Percentiles rank a stretch among this genome's conserved stretches.
These are phyloP conservation scores for Lanius collurio DNA, from an alignment of 2,113 vertebrate species.

Conservation along the genomic window DNA sequence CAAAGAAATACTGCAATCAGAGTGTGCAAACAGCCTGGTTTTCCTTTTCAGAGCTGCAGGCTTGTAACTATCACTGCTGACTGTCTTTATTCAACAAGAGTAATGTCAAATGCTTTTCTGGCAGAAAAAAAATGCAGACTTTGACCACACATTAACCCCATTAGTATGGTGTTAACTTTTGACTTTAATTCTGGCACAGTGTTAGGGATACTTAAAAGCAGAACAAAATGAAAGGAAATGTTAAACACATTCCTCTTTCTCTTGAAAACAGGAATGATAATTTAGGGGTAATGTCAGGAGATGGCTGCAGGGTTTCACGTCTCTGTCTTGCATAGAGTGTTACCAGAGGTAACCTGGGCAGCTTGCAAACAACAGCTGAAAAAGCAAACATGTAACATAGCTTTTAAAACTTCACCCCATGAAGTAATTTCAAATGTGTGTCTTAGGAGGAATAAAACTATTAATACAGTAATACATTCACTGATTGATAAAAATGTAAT, in stretches of 20 bases:
- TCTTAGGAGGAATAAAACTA: slow-evolving; percentile 23
- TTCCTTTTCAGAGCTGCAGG: not conserved
- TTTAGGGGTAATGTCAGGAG: not conserved
- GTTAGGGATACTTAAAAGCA: slow-evolving; percentile 49
- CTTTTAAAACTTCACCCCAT: slow-evolving; percentile 44
- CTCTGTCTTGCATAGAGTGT: not conserved
- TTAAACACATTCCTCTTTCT: slow-evolving; percentile 8
- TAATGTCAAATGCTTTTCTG: slow-evolving; percentile 42
- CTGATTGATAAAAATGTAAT: slow-evolving; percentile 47
- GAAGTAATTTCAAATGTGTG: not conserved
- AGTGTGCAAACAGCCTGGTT: not conserved
- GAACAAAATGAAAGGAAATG: slow-evolving; percentile 46
- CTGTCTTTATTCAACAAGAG: slow-evolving; percentile 5
- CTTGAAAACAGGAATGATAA: not conserved
- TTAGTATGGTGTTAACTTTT: slow-evolving; percentile 57
- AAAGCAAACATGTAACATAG: not conserved
- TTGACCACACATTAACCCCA: slow-evolving; percentile 61
- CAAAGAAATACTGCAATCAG: not conserved
- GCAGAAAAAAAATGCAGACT: slow-evolving; percentile 33
- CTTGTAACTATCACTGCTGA: not conserved
- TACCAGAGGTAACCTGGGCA: not conserved
- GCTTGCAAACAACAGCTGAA: not conserved
- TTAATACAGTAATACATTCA: slow-evolving; percentile 10
- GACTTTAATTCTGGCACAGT: slow-evolving; percentile 32
- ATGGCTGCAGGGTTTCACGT: not conserved